Base-by-base conservation (phyloP, 2,888 invertebrate species). In the Noctua pronuba region DNA sequence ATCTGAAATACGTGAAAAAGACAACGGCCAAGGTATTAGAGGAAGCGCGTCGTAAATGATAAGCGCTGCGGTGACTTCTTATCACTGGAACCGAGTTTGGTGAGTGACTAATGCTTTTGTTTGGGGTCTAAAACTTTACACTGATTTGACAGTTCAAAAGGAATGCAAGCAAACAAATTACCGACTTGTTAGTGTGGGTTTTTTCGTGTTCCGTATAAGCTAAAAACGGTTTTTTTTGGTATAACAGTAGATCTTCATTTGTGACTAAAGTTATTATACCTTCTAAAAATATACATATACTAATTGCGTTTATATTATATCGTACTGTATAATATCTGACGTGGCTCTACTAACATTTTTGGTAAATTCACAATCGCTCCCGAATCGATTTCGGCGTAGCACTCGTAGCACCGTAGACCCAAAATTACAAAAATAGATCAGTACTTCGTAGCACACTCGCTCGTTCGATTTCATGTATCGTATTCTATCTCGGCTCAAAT, bases 1-100 rank as follows among this genome's bases (percentile, higher is more conserved):
- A 91, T 90, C 91, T 90, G 75, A 80, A 84, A 83, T 84, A 94
- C 93, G 95, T 94, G 94, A 91, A 94, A 94, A 92, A 90, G 83
- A 87, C 88, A 86, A 91, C 91, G 89, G 87, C 80, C 75, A 87
- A 90, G 82, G 92, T 90, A 94, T 93, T 93, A 92, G 85, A 92
- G 87, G 91, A 89, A 91, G 85, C 86, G 88, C 86, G 80, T 90
- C 85, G 87, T 90, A 88, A 88, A 87, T 73, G 91, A 93, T 92
- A 92, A 92, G 77, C 81, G 67, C 81, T 83, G 86, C 88, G 70
- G 73, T 86, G 77, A 86, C 78, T 84, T 71, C 62, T 87, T 88
- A 83, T 86, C 83, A 74, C 71, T 79, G 69, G 44, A 38, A 69
- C 55, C 16, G 55, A 78, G 78, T 78, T 88, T 77, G 85, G 81